A percentile compares a stretch with the other conserved stretches of the same genome.
phyloP scores from a whole-genome alignment of 2,797 vertebrate species.

The Microcaecilia unicolor region DNA sequence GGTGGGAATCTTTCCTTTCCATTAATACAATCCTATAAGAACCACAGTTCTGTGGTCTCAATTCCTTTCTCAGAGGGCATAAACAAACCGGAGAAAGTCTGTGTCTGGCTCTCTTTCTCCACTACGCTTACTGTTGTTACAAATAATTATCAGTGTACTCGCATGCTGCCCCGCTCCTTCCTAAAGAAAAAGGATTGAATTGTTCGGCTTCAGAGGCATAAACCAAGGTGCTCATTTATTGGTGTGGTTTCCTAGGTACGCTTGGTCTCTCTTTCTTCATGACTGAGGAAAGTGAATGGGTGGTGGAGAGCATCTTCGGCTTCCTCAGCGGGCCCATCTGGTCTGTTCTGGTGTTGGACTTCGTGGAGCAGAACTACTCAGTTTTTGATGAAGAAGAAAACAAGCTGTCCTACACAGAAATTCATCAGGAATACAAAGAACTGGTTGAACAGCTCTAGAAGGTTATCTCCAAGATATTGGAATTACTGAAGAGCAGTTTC shows the following conservation, averaged over 20 bases:
- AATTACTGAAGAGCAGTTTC: conserved; percentile 91
- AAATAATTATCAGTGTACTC: too few relatives aligned
- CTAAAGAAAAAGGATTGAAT: not conserved
- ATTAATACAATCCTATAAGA: too few relatives aligned
- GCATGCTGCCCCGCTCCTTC: not conserved
- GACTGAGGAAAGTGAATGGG: conserved; percentile 76
- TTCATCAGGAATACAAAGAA: conserved; percentile 91
- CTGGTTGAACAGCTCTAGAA: conserved; percentile 91
- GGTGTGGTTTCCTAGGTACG: too few relatives aligned
- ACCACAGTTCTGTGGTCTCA: too few relatives aligned
- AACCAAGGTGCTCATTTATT: conserved; percentile 2
- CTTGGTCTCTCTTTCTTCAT: conserved; percentile 28
- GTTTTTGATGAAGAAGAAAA: conserved; percentile 98
- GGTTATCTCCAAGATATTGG: conserved; percentile 91
- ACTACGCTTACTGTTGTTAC: too few relatives aligned
- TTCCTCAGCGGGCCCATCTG: conserved; percentile 84
- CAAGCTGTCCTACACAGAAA: conserved; percentile 92
- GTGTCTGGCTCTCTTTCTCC: not conserved
- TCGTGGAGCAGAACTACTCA: conserved; percentile 84
- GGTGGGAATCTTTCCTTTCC: too few relatives aligned
- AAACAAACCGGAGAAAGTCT: not conserved
- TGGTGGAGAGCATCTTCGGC: conserved; percentile 86
- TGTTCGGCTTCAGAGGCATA: not conserved
- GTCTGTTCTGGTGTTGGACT: conserved; percentile 79
- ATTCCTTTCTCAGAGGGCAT: not conserved